A percentile compares a stretch with the other conserved stretches of the same genome.
Conservation (phyloP, 2,113 vertebrate species). For the Cichladusa arquata region DNA sequence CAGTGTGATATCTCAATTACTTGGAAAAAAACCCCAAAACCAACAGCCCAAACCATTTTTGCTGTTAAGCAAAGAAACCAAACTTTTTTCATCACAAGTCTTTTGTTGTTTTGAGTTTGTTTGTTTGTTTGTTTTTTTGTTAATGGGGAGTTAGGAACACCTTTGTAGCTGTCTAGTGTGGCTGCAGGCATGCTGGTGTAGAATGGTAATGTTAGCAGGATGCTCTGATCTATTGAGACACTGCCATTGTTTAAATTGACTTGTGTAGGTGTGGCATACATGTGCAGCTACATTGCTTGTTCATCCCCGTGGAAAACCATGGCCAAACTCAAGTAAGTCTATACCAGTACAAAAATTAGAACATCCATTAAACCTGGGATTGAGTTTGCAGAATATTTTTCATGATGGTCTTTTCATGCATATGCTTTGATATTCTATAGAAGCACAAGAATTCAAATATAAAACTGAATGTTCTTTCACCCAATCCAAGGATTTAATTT, state of each 20-base stretch:
- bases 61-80: neutral
- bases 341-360: neutral
- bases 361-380: neutral
- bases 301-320: neutral
- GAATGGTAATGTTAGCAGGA: neutral
- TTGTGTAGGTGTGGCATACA: neutral
- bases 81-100: neutral
- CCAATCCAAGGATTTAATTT: neutral
- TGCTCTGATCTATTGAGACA: neutral
- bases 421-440: neutral
- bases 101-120: neutral
- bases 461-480: neutral
- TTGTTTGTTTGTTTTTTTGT: neutral
- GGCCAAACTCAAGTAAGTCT: neutral
- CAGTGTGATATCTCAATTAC: neutral
- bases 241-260: neutral
- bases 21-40: neutral
- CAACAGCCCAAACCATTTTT: neutral
- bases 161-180: neutral
- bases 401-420: neutral
- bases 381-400: neutral
- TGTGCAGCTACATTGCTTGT: neutral
- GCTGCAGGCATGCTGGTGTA: neutral
- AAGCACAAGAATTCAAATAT: neutral
- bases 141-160: neutral